phyloP scores from a whole-genome alignment of 1,140 invertebrate genomes.

The Rhopalosiphum maidis region DNA sequence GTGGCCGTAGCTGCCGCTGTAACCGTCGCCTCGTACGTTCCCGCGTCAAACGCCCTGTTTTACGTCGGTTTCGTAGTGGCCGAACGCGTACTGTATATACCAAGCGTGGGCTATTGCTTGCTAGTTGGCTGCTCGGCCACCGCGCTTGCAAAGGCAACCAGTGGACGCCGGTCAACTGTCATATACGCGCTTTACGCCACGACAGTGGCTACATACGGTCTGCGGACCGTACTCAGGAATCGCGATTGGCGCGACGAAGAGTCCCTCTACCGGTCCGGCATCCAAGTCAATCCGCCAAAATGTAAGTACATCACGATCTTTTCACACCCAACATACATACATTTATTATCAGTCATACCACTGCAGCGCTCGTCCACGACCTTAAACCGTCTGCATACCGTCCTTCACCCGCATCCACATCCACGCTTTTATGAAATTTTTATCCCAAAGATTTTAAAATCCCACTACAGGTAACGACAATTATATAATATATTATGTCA shows the following conservation, averaged over 20 bases:
- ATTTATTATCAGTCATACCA: too few species aligned
- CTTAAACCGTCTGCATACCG: background rate
- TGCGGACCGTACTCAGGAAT: conserved; percentile 81
- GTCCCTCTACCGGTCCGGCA: conserved; percentile 86
- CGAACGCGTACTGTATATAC: conserved; percentile 91
- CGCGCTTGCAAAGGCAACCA: conserved; percentile 60
- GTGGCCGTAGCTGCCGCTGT: conserved; percentile 66
- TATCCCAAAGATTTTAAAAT: background rate
- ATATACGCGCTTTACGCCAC: background rate
- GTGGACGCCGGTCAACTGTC: background rate
- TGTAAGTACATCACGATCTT: conserved; percentile 69
- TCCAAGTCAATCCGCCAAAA: conserved; percentile 93
- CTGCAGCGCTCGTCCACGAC: too few species aligned
- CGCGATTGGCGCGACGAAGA: conserved; percentile 91
- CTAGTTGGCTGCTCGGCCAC: conserved; percentile 75
- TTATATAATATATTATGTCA: too few species aligned
- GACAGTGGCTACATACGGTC: conserved; percentile 63
- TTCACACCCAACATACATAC: background rate
- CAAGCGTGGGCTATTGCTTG: conserved; percentile 92
- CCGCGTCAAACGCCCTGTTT: conserved; percentile 92
- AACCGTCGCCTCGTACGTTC: conserved; percentile 85
- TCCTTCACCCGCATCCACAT: background rate
- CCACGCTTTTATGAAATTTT: too few species aligned
- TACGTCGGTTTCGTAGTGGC: conserved; percentile 97
- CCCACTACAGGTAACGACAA: background rate